Base-by-base conservation (phyloP, 2,113 vertebrate species). In the Chunga burmeisteri region DNA sequence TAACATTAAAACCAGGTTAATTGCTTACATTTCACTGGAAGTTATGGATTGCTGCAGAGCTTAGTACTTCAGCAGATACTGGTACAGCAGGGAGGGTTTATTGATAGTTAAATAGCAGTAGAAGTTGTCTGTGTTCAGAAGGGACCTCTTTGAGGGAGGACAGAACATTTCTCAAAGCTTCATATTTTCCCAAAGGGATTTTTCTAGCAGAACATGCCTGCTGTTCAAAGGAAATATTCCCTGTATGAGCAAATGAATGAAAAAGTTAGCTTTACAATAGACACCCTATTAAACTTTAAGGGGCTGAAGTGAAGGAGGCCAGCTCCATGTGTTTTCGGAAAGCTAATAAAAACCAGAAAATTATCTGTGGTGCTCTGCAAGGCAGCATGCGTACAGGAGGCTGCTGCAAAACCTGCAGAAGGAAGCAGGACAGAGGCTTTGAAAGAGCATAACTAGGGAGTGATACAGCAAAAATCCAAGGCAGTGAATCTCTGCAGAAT, bases 181-280 rank as follows among this genome's bases (percentile, higher is more conserved):
- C 94, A 11, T 93, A 97, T 96, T 91, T 97, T 91, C 97, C 96
- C 95, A 87, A 85, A 94, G 93, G 95, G 94, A 91, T 88, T 95
- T 79, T 95, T 91, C 81, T 16, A 87, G 93, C 86, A 94, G 87
- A 91, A 89, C 94, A 91, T 89, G 95, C 94, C 94, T 95, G 94
- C 84, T 95, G 91, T 93, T 97, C 97, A 97, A 94, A 97, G 97
- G 94, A 95, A 95, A 96, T 95, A 96, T 94, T 94, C 93, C 90
- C 93, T 52, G 9, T 89, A 66, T 49, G 66, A 94, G 83, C 88
- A 95, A 96, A 95, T 65, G 83, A 82, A 97, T 58, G 81, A 93
- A 88, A 94, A 96, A 96, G 91, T 79, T 91, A 81, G 78, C 81
- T 85, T 87, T 94, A 77, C 93, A 86, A 85, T 91, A 93, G 97